Conservation (phyloP, 2,113 vertebrate species). For the Phyllopteryx taeniolatus region DNA sequence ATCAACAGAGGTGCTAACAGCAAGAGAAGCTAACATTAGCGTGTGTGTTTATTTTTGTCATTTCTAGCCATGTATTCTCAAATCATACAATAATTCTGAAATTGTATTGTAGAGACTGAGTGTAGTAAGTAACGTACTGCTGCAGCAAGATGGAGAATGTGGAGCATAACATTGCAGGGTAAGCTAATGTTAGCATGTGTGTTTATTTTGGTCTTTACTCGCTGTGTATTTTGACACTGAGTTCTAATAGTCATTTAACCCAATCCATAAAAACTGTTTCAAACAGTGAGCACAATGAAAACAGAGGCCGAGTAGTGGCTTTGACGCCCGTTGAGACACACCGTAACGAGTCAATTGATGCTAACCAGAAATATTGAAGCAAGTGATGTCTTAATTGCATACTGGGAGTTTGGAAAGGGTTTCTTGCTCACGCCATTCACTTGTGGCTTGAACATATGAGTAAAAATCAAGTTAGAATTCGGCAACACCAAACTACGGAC, state of each 20-base stretch:
- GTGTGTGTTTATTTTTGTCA: background rate
- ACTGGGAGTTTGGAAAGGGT: background rate
- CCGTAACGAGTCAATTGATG: background rate
- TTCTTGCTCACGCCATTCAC: background rate
- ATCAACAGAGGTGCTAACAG: background rate
- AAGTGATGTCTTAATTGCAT: background rate
- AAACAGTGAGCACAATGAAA: conserved; percentile 20
- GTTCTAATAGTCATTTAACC: background rate
- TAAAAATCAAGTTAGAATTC: background rate
- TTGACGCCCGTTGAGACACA: conserved; percentile 10
- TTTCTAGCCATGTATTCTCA: background rate
- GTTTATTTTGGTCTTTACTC: background rate
- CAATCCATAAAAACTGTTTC: background rate
- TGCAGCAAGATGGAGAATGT: background rate
- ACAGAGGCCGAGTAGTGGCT: conserved; percentile 26
- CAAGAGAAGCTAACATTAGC: background rate
- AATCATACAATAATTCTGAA: background rate
- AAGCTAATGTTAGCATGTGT: background rate
- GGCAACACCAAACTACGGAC: background rate
- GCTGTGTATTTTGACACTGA: background rate
- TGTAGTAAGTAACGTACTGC: background rate
- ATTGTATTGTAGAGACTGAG: background rate
- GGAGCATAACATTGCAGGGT: background rate
- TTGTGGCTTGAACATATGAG: background rate
- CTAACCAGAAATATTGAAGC: background rate